phyloP scores from a whole-genome alignment of 2,113 vertebrate species.

The Gopherus flavomarginatus region DNA sequence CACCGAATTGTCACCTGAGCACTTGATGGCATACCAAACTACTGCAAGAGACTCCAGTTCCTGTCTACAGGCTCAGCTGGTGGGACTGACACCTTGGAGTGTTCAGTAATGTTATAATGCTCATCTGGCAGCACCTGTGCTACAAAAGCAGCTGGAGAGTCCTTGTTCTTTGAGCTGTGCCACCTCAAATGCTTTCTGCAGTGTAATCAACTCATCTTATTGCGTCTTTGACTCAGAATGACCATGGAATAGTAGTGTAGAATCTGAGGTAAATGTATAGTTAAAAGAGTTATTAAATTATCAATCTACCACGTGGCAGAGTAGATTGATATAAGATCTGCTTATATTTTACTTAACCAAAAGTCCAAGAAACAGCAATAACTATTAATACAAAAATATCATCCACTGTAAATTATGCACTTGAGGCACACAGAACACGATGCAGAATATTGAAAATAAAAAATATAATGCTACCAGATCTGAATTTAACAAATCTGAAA shows the following conservation, averaged over 20 bases:
- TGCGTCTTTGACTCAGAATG: neutral
- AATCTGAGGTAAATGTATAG: neutral
- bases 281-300: neutral
- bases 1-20: neutral
- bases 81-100: neutral
- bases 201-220: neutral
- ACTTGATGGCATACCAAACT: neutral
- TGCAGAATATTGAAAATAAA: neutral
- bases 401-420: neutral
- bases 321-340: neutral
- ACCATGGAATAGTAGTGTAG: neutral
- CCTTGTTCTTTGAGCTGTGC: neutral
- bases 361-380: neutral
- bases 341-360: neutral
- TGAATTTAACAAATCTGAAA: constrained; percentile 4
- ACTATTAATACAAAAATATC: neutral
- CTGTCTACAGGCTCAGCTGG: neutral
- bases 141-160: neutral
- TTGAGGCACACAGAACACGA: neutral
- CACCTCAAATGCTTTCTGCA: neutral
- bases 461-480: neutral
- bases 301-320: neutral
- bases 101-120: neutral
- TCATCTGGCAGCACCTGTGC: neutral
- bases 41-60: neutral